Evolutionary conservation across 2,888 invertebrate genomes (phyloP), one percentile per base, ranked within the genome.

Genomic region (Microchrysa polita): DNA sequence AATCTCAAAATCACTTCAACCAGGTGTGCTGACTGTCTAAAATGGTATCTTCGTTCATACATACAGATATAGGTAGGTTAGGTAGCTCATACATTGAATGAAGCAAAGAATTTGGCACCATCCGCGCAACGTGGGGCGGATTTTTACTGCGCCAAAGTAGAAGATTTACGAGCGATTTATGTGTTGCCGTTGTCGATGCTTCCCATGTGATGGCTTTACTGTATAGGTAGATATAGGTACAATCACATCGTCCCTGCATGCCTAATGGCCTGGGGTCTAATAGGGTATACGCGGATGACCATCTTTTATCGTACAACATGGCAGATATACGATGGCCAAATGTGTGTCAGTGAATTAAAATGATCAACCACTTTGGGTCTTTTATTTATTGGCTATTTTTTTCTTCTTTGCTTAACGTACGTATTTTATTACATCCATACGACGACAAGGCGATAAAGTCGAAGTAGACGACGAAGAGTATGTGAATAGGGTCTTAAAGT

Each of bases 311-410:
- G 27, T n/a, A n/a, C n/a, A n/a, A n/a, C n/a, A n/a, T 34, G 27
- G 27, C 27, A 34, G 27, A 34, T 34, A 34, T 34, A 16, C 16
- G 55, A 55, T 20, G 55, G 59, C 2, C 14, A 16, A 61, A 61
- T 61, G 61, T 61, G 42, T 34, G 61, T 61, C 61, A 61, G 40
- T 40, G 61, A 61, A 61, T 40, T 61, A 34, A 61, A 42, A 40
- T 61, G 34, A 61, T 34, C 61, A 42, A 4, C 18, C 27, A 61
- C 14, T 61, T 10, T n/a, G n/a, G 9, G 16, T 40, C 61, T 34
- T 34, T 61, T 61, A 61, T 34, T 61, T 16, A 61, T 61, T 61
- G 14, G 22, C n/a, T n/a, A 55, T 20, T 61, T 61, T n/a, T 40
- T 40, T 40, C 16, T 34, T 34, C 27, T 34, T 34, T 34, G 4